phyloP scores from a whole-genome alignment of 2,113 vertebrate genomes.

The Physeter macrocephalus region DNA sequence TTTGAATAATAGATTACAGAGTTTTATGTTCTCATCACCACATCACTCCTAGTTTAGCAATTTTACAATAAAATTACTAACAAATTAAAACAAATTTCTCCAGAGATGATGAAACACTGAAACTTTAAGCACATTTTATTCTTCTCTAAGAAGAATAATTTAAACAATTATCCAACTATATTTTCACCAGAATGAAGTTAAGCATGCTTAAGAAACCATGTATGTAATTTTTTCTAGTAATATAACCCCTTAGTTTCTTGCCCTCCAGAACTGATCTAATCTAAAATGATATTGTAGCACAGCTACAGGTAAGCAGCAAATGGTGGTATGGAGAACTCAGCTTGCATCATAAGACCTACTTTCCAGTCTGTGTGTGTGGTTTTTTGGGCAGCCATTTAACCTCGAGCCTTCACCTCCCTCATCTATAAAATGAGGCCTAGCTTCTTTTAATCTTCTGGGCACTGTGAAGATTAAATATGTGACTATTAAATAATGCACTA shows the following conservation, averaged over 20 bases:
- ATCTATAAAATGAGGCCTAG: neutral
- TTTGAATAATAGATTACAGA: neutral
- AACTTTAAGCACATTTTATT: neutral
- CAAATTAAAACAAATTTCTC: constrained; percentile 1
- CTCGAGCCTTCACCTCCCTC: neutral
- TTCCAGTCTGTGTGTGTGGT: too few relatives aligned
- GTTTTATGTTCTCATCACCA: neutral
- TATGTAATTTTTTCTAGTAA: neutral
- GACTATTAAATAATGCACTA: neutral
- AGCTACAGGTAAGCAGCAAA: neutral
- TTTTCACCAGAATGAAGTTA: neutral
- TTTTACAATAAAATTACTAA: constrained; percentile 10
- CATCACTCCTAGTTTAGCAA: neutral
- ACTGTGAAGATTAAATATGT: neutral
- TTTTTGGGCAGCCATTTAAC: too few relatives aligned
- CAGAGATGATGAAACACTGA: neutral
- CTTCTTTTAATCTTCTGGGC: neutral
- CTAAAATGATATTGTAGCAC: neutral
- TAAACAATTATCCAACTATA: neutral
- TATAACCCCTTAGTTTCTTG: neutral
- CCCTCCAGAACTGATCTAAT: neutral
- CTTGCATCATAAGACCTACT: neutral
- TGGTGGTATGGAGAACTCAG: neutral
- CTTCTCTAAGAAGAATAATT: neutral
- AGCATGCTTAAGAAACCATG: neutral